These are phyloP conservation scores for Lycophotia porphyrea DNA, from an alignment of 2,888 invertebrate genomes.

Conservation along the genomic window DNA sequence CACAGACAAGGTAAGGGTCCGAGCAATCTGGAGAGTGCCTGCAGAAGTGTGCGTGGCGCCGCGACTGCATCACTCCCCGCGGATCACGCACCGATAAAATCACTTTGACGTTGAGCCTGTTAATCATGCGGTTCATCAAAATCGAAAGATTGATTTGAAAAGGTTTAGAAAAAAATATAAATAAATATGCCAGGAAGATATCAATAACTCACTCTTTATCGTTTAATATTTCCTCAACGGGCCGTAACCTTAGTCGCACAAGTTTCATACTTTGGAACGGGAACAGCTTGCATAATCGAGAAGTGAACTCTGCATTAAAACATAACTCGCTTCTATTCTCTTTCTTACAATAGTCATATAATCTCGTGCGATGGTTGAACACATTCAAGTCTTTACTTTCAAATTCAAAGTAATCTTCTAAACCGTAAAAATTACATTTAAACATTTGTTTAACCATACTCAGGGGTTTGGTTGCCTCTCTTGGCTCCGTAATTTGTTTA, in stretches of 20 bases:
- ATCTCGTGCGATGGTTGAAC: slow-evolving; percentile 95
- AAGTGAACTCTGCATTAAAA: slow-evolving; percentile 91
- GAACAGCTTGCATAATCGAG: slow-evolving; percentile 94
- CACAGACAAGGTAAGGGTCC: slow-evolving; percentile 93
- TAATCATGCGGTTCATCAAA: not conserved
- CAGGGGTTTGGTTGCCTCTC: slow-evolving; percentile 92
- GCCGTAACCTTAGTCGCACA: slow-evolving; percentile 93
- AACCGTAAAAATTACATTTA: slow-evolving; percentile 93
- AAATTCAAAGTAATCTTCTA: slow-evolving; percentile 94
- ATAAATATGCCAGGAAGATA: not conserved
- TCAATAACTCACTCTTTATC: slow-evolving; percentile 86
- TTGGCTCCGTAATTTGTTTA: slow-evolving; percentile 94
- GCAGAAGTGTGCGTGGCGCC: slow-evolving; percentile 93
- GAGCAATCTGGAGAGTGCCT: slow-evolving; percentile 94
- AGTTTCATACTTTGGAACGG: slow-evolving; percentile 97
- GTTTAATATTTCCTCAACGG: slow-evolving; percentile 93
- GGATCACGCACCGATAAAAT: slow-evolving; percentile 96
- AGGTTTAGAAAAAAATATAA: not conserved
- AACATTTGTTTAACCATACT: slow-evolving; percentile 93
- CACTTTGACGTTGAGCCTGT: slow-evolving; percentile 93
- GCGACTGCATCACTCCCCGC: slow-evolving; percentile 95
- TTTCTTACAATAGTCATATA: slow-evolving; percentile 94
- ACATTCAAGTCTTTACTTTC: slow-evolving; percentile 94
- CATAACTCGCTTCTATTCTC: slow-evolving; percentile 84
- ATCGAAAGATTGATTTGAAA: not conserved